A percentile compares a stretch with the other conserved stretches of the same genome.
Conservation (phyloP, 2,113 vertebrate genomes). For the Protobothrops flavoviridis region DNA sequence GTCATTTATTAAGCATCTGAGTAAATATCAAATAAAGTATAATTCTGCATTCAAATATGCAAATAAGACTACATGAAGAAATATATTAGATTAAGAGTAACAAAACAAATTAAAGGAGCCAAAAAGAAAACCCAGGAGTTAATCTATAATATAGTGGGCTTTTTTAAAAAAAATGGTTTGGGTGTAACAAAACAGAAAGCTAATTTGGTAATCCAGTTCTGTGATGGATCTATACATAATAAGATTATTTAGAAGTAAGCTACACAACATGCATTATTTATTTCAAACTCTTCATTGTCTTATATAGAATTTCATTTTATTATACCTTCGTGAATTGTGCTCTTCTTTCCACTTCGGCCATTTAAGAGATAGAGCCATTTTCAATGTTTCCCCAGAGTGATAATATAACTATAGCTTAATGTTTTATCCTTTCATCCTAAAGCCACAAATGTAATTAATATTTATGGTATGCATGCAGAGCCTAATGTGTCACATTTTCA, state of each 20-base stretch:
- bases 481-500: background rate
- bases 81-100: background rate
- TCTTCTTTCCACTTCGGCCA: background rate
- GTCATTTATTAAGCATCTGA: background rate
- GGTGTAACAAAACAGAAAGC: background rate
- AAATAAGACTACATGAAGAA: background rate
- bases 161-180: background rate
- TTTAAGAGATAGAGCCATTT: background rate
- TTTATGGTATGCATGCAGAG: background rate
- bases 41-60: background rate
- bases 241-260: background rate
- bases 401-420: background rate
- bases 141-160: background rate
- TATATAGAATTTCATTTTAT: background rate
- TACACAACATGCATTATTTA: background rate
- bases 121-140: background rate
- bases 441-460: background rate
- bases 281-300: background rate
- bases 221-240: background rate
- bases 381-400: background rate
- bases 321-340: background rate
- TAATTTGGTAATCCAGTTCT: background rate
- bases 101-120: background rate
- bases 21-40: background rate
- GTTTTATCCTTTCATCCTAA: background rate